Conservation (phyloP, 2,888 invertebrate species). For the Drosophila mulleri region DNA sequence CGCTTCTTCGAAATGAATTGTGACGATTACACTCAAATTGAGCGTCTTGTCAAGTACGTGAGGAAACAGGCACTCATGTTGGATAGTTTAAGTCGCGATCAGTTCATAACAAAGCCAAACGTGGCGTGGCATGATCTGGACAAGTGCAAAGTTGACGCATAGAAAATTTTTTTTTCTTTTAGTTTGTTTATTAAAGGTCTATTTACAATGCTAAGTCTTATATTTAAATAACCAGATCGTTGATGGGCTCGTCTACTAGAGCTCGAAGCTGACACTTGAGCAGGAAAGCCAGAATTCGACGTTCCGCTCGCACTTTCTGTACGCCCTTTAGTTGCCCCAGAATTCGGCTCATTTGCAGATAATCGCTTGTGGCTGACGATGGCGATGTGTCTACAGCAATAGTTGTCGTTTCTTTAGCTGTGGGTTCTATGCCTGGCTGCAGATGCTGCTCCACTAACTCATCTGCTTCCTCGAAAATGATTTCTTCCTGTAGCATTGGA, state of each 20-base stretch:
- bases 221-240: constrained; percentile 67
- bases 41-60: constrained; percentile 90
- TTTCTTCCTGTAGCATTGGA: constrained; percentile 64
- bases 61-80: constrained; percentile 90
- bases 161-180: constrained; percentile 38
- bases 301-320: constrained; percentile 59
- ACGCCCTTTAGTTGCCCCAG: constrained; percentile 57
- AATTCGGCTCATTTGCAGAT: constrained; percentile 58
- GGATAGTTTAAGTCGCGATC: constrained; percentile 87
- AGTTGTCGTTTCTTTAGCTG: not conserved
- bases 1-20: constrained; percentile 90
- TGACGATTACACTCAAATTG: constrained; percentile 89
- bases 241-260: constrained; percentile 62
- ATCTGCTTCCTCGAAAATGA: constrained; percentile 59
- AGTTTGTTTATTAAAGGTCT: constrained; percentile 54
- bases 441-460: constrained; percentile 11
- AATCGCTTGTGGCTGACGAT: constrained; percentile 38
- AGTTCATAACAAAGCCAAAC: constrained; percentile 87
- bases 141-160: constrained; percentile 63
- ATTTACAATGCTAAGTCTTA: constrained; percentile 43
- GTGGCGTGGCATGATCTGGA: constrained; percentile 86
- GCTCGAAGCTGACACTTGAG: constrained; percentile 80
- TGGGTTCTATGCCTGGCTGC: not conserved
- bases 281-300: constrained; percentile 72
- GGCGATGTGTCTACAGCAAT: not conserved